Percentiles rank a stretch among this genome's conserved stretches.
Conservation (phyloP, 2,888 invertebrate genomes). For the Conomelus anceps region DNA sequence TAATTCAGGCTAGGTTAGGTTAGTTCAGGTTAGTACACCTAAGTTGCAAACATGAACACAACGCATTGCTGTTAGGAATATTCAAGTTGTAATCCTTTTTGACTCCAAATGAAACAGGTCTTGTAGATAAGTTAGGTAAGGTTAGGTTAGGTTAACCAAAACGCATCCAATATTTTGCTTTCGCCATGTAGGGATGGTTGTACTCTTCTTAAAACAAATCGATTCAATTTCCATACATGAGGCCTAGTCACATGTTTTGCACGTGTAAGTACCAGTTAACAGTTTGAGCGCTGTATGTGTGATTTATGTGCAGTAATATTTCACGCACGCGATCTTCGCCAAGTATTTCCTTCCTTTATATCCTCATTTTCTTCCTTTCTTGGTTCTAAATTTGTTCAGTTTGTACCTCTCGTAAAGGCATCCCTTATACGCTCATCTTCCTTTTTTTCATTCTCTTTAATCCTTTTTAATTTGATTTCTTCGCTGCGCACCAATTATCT, state of each 20-base stretch:
- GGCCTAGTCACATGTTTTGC: not conserved
- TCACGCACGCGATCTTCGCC: not conserved
- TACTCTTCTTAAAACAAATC: not conserved
- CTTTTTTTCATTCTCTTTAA: too few relatives aligned
- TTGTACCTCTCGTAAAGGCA: too few relatives aligned
- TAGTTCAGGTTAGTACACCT: too few relatives aligned
- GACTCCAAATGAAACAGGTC: not conserved
- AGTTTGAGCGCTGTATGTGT: not conserved
- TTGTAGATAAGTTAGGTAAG: not conserved
- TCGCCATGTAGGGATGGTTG: too few relatives aligned
- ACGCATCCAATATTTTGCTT: not conserved
- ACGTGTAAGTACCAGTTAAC: not conserved
- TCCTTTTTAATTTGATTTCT: too few relatives aligned
- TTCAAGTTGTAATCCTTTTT: not conserved
- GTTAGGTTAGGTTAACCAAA: too few relatives aligned
- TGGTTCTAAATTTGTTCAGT: not conserved
- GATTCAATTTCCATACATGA: not conserved
- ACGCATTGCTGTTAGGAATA: too few relatives aligned
- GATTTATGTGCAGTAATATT: not conserved
- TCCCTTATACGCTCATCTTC: too few relatives aligned
- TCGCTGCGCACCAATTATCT: too few relatives aligned
- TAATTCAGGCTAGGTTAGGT: too few relatives aligned
- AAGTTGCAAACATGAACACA: too few relatives aligned
- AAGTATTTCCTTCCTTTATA: not conserved
- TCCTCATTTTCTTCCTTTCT: not conserved